Percentiles rank a stretch among this genome's conserved stretches.
Conservation (phyloP, 2,797 vertebrate genomes). For the Glyptemys insculpta region DNA sequence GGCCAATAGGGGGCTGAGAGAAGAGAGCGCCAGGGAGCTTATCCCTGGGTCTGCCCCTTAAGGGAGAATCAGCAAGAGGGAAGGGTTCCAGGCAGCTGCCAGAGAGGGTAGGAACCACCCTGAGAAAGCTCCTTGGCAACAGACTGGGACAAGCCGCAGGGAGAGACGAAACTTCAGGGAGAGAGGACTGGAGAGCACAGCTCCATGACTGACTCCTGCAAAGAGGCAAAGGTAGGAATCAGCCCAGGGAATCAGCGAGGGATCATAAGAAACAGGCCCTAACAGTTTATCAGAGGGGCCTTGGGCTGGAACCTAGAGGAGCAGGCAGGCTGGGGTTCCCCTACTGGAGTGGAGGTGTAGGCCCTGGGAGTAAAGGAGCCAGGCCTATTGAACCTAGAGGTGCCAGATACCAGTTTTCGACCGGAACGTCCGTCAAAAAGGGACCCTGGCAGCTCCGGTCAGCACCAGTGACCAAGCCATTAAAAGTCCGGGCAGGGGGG, state of each 20-base stretch:
- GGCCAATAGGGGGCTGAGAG: neutral
- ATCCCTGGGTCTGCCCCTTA: neutral
- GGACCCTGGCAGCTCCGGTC: no score
- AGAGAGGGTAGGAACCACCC: neutral
- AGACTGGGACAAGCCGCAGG: neutral
- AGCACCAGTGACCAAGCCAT: no score
- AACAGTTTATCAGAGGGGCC: no score
- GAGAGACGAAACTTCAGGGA: neutral
- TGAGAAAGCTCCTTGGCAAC: neutral
- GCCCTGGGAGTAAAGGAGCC: neutral
- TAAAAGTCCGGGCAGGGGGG: no score
- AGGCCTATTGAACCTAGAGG: neutral
- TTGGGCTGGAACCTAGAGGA: no score
- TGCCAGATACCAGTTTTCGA: no score
- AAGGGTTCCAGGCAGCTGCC: neutral
- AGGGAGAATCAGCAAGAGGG: neutral
- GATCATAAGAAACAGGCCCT: neutral
- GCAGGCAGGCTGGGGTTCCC: no score
- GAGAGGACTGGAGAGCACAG: neutral
- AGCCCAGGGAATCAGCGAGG: neutral
- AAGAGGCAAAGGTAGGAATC: neutral
- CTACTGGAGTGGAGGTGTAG: neutral
- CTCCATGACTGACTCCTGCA: neutral
- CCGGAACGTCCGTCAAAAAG: no score
- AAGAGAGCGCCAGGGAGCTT: neutral